Evolutionary conservation across 2,113 vertebrate species (phyloP), one percentile per base, ranked within the genome.

Genomic region (Formicarius rufipectus): DNA sequence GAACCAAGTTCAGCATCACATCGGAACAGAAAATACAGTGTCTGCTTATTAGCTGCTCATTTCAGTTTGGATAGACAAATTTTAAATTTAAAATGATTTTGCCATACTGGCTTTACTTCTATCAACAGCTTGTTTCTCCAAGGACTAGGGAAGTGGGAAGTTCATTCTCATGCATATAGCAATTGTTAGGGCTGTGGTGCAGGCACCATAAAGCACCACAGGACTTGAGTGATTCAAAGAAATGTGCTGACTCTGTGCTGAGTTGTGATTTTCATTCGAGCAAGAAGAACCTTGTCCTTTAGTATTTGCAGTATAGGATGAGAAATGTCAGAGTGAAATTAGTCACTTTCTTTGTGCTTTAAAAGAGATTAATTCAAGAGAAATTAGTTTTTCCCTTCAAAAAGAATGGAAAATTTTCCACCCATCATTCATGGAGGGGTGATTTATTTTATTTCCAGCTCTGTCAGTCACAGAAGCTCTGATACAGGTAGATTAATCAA

Each of bases 371-470:
- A 74, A 56, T 73, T 93, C 12, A 60, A 77, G 8, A 66, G 6
- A 55, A 78, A 53, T 25, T 81, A 58, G 4, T 30, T 93, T 97
- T 93, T 77, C 22, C 17, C 81, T 30, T 44, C 62, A 85, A 95
- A 97, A 96, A 81, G 33, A 96, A 53, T 66, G 17, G 59, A 95
- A 90, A 88, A 93, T 74, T 87, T 33, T 84, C 71, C 28, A 80
- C 66, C 24, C 22, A 45, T 96, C 77, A 78, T 96, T 96, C 64
- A 68, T 90, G 49, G 91, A 89, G 95, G 40, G 45, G 80, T 90
- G 44, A 79, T 89, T 95, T 95, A 50, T 83, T 96, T 97, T 97
- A 59, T 82, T 72, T 83, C 49, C 39, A 87, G 31, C 33, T 72
- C 17, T 86, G 6, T 71, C 69, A 91, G 73, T 95, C 52, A 85